Percentiles rank a stretch among this genome's conserved stretches.
Conservation (phyloP, 2,113 vertebrate genomes). For the Nycticorax nycticorax region DNA sequence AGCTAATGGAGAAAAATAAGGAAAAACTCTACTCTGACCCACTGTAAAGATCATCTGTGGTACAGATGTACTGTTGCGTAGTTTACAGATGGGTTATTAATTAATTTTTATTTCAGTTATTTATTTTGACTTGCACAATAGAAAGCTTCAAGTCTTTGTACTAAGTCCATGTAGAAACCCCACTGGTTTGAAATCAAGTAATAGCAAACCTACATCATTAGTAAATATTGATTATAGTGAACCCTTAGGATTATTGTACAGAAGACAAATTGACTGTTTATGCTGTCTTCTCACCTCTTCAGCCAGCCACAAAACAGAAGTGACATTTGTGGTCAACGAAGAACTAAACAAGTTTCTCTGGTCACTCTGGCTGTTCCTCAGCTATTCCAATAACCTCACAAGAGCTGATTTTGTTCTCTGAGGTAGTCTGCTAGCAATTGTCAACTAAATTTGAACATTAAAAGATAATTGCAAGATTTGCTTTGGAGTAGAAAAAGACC, state of each 20-base stretch:
- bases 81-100: background rate
- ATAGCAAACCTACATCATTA: background rate
- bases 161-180: background rate
- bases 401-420: background rate
- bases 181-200: background rate
- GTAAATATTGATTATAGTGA: background rate
- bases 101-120: background rate
- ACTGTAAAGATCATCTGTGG: background rate
- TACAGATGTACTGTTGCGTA: background rate
- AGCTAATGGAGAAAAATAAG: background rate
- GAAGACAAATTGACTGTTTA: background rate
- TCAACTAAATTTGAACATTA: background rate
- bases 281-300: background rate
- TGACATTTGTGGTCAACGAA: background rate
- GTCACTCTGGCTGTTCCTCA: background rate
- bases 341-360: background rate
- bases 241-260: background rate
- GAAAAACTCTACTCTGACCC: background rate
- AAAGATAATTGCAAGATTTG: background rate
- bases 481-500: background rate
- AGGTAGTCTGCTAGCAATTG: background rate
- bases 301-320: background rate
- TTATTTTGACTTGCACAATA: background rate
- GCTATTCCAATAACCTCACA: background rate
- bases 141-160: background rate